Evolutionary conservation across 2,888 invertebrate genomes (phyloP).

Genomic region (Hesperia comma): DNA sequence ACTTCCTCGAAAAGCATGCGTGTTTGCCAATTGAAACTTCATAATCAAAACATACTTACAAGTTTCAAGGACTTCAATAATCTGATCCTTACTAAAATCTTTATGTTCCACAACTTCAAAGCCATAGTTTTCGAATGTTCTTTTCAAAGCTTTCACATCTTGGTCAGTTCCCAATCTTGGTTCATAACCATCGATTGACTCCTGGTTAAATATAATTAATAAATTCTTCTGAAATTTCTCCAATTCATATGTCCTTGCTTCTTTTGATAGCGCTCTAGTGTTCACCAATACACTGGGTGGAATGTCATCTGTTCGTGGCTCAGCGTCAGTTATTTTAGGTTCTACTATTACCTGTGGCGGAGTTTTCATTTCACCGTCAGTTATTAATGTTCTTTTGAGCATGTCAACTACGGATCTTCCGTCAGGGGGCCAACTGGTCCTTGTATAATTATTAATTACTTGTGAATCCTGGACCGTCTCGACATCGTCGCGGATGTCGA

Average conservation of each 20-base stretch:
- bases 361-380: conserved; percentile 9
- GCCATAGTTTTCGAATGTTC: conserved; percentile 59
- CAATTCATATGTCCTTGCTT: conserved; percentile 62
- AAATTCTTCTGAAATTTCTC: conserved; percentile 67
- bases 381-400: not conserved
- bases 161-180: conserved; percentile 61
- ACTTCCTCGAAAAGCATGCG: too few species aligned
- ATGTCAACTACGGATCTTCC: not conserved
- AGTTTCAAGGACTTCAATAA: conserved; percentile 55
- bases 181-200: conserved; percentile 55
- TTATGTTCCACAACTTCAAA: conserved; percentile 59
- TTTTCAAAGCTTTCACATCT: conserved; percentile 58
- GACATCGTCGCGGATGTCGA: too few species aligned
- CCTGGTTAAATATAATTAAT: conserved; percentile 69
- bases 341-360: not conserved
- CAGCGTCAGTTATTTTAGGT: not conserved
- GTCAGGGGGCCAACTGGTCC: not conserved
- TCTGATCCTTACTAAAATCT: conserved; percentile 58
- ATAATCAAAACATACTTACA: conserved; percentile 51
- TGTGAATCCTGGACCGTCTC: not conserved
- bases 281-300: conserved; percentile 38
- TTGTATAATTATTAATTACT: not conserved
- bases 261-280: conserved; percentile 54
- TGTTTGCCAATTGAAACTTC: too few species aligned
- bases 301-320: not conserved